Evolutionary conservation across 92 coral and sea anemone genomes (phyloP).

Genomic region (Metridium senile): DNA sequence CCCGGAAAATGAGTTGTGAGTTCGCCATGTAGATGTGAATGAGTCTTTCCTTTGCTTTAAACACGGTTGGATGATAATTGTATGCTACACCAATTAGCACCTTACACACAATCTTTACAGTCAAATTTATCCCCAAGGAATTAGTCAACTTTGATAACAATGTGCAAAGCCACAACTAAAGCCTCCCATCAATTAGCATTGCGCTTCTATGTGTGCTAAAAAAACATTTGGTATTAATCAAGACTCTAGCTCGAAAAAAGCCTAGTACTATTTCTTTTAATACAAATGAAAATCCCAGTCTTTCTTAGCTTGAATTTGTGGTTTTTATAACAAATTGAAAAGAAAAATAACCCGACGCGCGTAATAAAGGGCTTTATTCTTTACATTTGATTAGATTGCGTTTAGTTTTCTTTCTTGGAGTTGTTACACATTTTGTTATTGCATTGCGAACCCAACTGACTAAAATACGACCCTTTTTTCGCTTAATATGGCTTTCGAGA

Average conservation of each 20-base stretch:
- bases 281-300: neutral
- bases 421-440: too few relatives aligned
- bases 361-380: too few relatives aligned
- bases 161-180: constrained; percentile 44
- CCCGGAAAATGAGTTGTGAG: constrained; percentile 35
- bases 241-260: neutral
- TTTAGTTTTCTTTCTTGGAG: too few relatives aligned
- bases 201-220: constrained; percentile 27
- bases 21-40: neutral
- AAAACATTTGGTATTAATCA: neutral
- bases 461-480: neutral
- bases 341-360: too few relatives aligned
- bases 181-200: constrained; percentile 73
- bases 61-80: constrained; percentile 1
- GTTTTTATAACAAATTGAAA: too few relatives aligned
- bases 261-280: neutral
- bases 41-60: neutral
- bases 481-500: neutral
- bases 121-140: constrained; percentile 48
- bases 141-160: constrained; percentile 64
- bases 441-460: neutral
- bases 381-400: too few relatives aligned
- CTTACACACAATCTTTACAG: constrained; percentile 5
- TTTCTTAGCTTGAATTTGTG: too few relatives aligned
- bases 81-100: constrained; percentile 36